A percentile compares a stretch with the other conserved stretches of the same genome.
phyloP scores from a whole-genome alignment of 2,113 vertebrate species.

The Cynopterus brachyotis region DNA sequence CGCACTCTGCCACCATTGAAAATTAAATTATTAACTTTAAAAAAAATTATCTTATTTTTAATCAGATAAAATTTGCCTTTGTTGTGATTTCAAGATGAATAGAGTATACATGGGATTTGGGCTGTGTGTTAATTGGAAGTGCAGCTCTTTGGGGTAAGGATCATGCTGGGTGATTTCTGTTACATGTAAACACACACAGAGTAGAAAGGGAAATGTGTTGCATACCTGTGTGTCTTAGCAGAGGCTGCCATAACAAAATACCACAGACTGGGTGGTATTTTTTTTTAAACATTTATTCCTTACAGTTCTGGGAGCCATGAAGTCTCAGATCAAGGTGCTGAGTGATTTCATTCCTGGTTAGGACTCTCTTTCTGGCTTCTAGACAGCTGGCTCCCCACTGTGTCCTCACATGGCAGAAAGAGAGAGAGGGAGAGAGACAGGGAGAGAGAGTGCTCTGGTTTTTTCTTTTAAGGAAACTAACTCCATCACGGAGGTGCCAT shows the following conservation, averaged over 20 bases:
- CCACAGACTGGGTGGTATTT: not conserved
- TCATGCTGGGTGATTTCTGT: not conserved
- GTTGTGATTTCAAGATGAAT: not conserved
- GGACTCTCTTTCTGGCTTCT: not conserved
- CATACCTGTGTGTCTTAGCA: not conserved
- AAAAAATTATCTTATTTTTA: not conserved
- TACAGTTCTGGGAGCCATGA: not conserved
- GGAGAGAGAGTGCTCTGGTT: not conserved
- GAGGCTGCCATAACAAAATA: not conserved
- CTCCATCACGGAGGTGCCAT: too few species aligned
- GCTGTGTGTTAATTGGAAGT: not conserved
- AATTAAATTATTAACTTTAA: not conserved
- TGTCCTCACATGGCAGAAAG: fast-evolving
- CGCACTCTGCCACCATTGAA: not conserved
- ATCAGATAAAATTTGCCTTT: not conserved
- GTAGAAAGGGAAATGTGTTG: not conserved
- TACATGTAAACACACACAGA: not conserved
- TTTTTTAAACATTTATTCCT: not conserved
- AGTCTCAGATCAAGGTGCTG: not conserved
- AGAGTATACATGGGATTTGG: not conserved
- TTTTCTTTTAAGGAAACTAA: not conserved
- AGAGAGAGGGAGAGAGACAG: not conserved
- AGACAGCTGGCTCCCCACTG: not conserved
- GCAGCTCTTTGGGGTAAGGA: not conserved
- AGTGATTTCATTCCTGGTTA: not conserved